Base-by-base conservation (phyloP, 2,888 invertebrate species). In the Litoditis marina region DNA sequence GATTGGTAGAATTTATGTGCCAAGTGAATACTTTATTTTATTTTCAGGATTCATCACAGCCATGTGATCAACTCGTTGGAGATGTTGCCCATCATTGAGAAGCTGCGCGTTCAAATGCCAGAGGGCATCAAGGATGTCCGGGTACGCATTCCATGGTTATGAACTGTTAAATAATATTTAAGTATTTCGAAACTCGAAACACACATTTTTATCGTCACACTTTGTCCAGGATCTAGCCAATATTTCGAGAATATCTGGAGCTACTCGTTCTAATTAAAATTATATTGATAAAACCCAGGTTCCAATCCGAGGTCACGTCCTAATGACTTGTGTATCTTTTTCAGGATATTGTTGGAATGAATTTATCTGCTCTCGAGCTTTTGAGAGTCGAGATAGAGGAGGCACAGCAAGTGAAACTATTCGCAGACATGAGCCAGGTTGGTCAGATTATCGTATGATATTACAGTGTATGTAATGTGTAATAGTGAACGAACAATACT, bases 301-400 rank as follows among this genome's bases (percentile, higher is more conserved):
- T 47, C 49, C 19, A 36, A 1, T 36, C n/a, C 13, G n/a, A n/a
- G 34, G 39, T 19, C 19, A 52, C 44, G 34, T 22, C 28, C 30
- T 49, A 28, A n/a, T n/a, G n/a, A n/a, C n/a, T n/a, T n/a, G n/a
- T n/a, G n/a, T n/a, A n/a, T n/a, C n/a, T 22, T 25, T 62, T 66
- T 19, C 85, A 93, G 88, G 91, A 93, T 83, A 87, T 88, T 78
- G 88, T 92, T 51, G 94, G 93, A 4, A 90, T 88, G 83, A 95
- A 95, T 85, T 85, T 90, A 69, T 90, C 91, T 83, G 91, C 90
- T 0, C 86, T 94, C 79, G 87, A 88, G 64, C 89, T 90, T 84
- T 82, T 92, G 55, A 90, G 90, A 78, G 87, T 89, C 58, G 88
- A 89, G 69, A 86, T 90, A 13, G 92, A 92, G 84, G 88, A 89